These are phyloP conservation scores for Etheostoma perlongum DNA, from an alignment of 2,797 vertebrate genomes.

Conservation along the genomic window DNA sequence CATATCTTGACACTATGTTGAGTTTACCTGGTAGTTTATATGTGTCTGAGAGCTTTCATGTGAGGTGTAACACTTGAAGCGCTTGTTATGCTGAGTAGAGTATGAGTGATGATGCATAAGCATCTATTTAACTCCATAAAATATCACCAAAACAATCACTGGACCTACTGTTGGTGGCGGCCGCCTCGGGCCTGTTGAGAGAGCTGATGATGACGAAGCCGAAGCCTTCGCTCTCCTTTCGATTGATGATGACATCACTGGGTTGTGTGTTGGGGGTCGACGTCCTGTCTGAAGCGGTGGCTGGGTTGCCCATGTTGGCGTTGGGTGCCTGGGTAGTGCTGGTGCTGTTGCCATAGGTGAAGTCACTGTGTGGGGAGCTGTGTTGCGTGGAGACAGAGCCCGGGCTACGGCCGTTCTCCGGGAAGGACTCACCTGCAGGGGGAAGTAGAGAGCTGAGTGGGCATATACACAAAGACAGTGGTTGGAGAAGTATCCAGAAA, in stretches of 20 bases:
- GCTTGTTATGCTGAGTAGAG: conserved; percentile 10
- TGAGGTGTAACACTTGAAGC: conserved; percentile 8
- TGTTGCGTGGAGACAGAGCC: conserved; percentile 96
- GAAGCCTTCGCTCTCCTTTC: conserved; percentile 98
- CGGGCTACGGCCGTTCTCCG: conserved; percentile 96
- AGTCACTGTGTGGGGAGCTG: conserved; percentile 97
- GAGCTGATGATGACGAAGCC: conserved; percentile 99
- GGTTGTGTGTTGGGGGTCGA: conserved; percentile 87
- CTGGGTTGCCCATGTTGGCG: conserved; percentile 75
- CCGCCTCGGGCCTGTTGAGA: conserved; percentile 93
- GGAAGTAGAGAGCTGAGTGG: conserved; percentile 48
- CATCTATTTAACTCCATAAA: conserved; percentile 19
- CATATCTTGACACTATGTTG: conserved; percentile 25
- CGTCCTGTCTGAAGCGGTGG: conserved; percentile 84
- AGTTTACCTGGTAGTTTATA: conserved; percentile 30
- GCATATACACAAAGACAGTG: background rate
- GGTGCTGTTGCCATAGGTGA: conserved; percentile 90
- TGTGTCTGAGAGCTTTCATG: conserved; percentile 29
- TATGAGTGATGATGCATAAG: conserved; percentile 13
- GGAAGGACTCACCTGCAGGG: conserved; percentile 90
- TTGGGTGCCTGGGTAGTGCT: conserved; percentile 82
- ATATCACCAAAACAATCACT: background rate
- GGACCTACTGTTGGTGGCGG: conserved; percentile 90
- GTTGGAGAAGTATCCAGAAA: background rate
- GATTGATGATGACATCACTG: conserved; percentile 93